Evolutionary conservation across 2,888 invertebrate genomes (phyloP), one percentile per base, ranked within the genome.

Genomic region (Athalia circularis): DNA sequence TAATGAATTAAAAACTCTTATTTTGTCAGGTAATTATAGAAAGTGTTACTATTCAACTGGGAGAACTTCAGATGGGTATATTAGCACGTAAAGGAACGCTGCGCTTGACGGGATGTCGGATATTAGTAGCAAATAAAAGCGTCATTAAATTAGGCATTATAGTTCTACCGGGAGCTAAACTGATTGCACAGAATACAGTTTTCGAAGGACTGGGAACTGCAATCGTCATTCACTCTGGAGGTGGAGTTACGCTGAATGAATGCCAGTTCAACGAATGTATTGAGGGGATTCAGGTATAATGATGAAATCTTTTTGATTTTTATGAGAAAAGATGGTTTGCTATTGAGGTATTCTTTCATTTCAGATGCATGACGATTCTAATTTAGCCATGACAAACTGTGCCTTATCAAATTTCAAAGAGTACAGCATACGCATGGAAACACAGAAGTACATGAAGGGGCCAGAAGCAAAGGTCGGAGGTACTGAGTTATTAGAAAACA

Each of bases 121-220:
- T 94, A 68, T 83, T 91, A 61, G 92, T 92, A 1, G 90, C 92
- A 83, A 91, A 91, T 59, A 88, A 89, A 64, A 92, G 92, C 2
- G 91, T 92, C 5, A 92, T 92, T 2, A 92, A 92, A 83, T 91
- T 92, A 83, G 93, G 92, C 43, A 90, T 93, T 47, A 90, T 93
- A n/a, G 92, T 92, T 67, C 85, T 92, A 83, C 86, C 90, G 77
- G 90, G 91, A 82, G 85, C 90, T 78, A 85, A 90, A 80, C 81
- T 93, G 4, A 85, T 90, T 48, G 83, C 93, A 4, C 86, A 91
- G 9, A 90, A 92, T 80, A 93, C 92, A 72, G 84, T 89, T 13
- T 90, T 94, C 50, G 88, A 88, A 61, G 90, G 91, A 59, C 92
- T 94, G 85, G 91, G 91, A 7, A 92, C 91, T n/a, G 92, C 92